Evolutionary conservation across 2,113 vertebrate genomes (phyloP).

Genomic region (Tragulus kanchil): DNA sequence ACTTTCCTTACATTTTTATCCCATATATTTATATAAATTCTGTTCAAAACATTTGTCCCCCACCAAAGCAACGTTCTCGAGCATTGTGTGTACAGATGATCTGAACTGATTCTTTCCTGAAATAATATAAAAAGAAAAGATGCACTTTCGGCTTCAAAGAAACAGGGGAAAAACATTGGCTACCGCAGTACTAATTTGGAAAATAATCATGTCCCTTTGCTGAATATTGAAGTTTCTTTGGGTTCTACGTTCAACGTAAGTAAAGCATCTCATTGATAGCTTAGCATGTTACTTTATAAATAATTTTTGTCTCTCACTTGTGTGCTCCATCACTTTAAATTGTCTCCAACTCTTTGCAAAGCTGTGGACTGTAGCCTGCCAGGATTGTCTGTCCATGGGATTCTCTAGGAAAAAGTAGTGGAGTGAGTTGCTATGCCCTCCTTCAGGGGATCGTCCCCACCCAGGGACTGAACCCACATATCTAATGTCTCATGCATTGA

Average conservation of each 20-base stretch:
- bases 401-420: background rate
- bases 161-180: background rate
- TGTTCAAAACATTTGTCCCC: background rate
- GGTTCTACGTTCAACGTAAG: background rate
- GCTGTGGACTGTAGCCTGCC: background rate
- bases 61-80: background rate
- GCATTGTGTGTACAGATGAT: background rate
- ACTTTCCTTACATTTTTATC: background rate
- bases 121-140: background rate
- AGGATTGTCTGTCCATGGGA: background rate
- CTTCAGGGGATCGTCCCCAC: background rate
- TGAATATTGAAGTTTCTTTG: constrained; percentile 8
- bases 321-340: background rate
- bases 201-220: background rate
- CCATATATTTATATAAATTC: background rate
- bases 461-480: background rate
- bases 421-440: background rate
- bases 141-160: background rate
- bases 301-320: background rate
- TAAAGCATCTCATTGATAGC: background rate
- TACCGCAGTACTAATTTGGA: background rate
- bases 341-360: background rate
- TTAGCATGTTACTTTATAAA: background rate
- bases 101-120: background rate
- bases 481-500: background rate